phyloP scores from a whole-genome alignment of 1,140 invertebrate species.

The Phocides pigmalion region DNA sequence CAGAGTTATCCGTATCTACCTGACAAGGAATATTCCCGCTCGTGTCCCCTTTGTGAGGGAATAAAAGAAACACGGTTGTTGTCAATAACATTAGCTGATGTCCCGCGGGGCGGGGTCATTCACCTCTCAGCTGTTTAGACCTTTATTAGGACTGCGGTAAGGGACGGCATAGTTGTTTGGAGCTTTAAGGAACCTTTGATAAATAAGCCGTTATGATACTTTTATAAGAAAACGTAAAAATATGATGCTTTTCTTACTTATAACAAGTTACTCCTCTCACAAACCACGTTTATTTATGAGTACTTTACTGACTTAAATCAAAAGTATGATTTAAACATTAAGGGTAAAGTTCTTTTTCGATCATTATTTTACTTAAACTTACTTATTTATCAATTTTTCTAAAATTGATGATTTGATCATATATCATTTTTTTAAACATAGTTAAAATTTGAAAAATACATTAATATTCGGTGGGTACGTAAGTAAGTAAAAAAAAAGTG shows the following conservation, averaged over 20 bases:
- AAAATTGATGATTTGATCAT: too few relatives aligned
- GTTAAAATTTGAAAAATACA: too few relatives aligned
- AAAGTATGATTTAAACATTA: too few relatives aligned
- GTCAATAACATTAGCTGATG: constrained; percentile 75
- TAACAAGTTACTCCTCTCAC: too few relatives aligned
- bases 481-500: too few relatives aligned
- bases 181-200: not conserved
- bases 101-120: constrained; percentile 65
- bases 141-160: constrained; percentile 33
- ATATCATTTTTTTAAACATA: too few relatives aligned
- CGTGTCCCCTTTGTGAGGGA: constrained; percentile 42
- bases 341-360: too few relatives aligned
- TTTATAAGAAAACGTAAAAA: not conserved
- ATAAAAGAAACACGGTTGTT: constrained; percentile 72
- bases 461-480: too few relatives aligned
- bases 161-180: constrained; percentile 8
- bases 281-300: too few relatives aligned
- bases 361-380: too few relatives aligned
- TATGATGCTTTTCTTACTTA: not conserved
- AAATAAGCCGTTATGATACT: constrained; percentile 6
- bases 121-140: constrained; percentile 49
- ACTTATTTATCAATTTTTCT: too few relatives aligned
- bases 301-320: too few relatives aligned
- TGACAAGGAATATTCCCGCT: constrained; percentile 11
- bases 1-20: not conserved